A percentile compares a stretch with the other conserved stretches of the same genome.
These are phyloP conservation scores for Leptobrachium ailaonicum DNA, from an alignment of 2,113 vertebrate genomes.

Conservation along the genomic window DNA sequence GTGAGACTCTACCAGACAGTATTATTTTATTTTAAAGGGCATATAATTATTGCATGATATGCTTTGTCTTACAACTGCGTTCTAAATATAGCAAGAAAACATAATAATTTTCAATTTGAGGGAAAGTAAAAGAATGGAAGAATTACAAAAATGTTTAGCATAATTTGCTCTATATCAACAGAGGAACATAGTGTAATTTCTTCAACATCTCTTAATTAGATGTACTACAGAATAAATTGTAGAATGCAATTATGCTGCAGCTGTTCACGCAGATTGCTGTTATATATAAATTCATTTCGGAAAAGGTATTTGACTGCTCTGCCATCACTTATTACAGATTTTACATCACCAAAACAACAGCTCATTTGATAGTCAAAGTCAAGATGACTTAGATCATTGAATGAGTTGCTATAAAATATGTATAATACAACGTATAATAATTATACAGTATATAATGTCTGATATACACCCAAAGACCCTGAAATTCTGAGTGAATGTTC, in stretches of 20 bases:
- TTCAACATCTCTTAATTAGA: constrained; percentile 36
- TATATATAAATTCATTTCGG: constrained; percentile 44
- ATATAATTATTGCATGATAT: too few relatives aligned
- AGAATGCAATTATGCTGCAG: constrained; percentile 40
- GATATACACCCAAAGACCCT: too few relatives aligned
- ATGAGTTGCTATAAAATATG: background rate
- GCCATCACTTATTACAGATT: constrained; percentile 30
- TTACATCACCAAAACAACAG: constrained; percentile 16
- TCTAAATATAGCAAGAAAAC: too few relatives aligned
- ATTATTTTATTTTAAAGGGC: too few relatives aligned
- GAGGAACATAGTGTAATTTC: constrained; percentile 11
- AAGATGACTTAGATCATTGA: constrained; percentile 2
- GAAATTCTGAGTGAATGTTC: too few relatives aligned
- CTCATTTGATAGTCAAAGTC: constrained; percentile 24
- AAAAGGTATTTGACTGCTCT: constrained; percentile 30
- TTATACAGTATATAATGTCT: too few relatives aligned
- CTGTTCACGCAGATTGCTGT: constrained; percentile 48
- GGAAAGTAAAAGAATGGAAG: background rate
- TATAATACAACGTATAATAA: background rate
- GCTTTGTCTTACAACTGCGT: too few relatives aligned
- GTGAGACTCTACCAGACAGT: too few relatives aligned
- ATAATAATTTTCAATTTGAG: background rate
- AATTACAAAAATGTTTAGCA: background rate
- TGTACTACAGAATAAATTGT: constrained; percentile 39
- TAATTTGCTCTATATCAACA: background rate